phyloP scores from a whole-genome alignment of 1,140 invertebrate species.

The Monomorium pharaonis region DNA sequence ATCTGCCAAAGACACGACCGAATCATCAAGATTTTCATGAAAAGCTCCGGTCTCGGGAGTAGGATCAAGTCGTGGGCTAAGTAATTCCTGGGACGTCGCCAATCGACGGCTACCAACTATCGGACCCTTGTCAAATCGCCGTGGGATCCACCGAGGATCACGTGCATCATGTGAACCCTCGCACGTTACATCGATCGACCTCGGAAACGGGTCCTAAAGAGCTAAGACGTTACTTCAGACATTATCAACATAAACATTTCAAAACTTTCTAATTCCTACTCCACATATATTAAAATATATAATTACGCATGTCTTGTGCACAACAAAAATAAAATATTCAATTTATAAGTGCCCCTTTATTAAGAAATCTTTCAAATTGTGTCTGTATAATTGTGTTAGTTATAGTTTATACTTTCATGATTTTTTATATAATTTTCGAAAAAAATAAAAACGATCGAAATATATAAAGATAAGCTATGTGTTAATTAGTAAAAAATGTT shows the following conservation, averaged over 20 bases:
- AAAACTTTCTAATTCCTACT: background rate
- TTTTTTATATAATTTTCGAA: background rate
- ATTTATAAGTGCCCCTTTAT: background rate
- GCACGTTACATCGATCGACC: constrained; percentile 49
- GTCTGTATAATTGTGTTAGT: too few relatives aligned
- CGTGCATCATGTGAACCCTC: constrained; percentile 40
- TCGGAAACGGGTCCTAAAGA: background rate
- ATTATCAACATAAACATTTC: background rate
- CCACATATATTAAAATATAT: background rate
- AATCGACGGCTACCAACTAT: constrained; percentile 46
- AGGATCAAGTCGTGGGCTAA: constrained; percentile 48
- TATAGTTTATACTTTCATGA: background rate
- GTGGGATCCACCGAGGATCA: constrained; percentile 25
- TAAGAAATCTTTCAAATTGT: background rate
- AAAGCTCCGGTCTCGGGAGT: constrained; percentile 2
- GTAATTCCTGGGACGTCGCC: constrained; percentile 38
- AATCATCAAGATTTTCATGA: constrained; percentile 50
- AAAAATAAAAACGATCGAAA: background rate
- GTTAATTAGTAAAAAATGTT: background rate
- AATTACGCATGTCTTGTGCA: background rate
- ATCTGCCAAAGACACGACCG: constrained; percentile 6
- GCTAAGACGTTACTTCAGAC: background rate
- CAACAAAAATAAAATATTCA: background rate
- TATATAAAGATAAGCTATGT: background rate
- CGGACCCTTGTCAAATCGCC: constrained; percentile 34